phyloP scores from a whole-genome alignment of 2,888 invertebrate species.

The Macropis europaea region DNA sequence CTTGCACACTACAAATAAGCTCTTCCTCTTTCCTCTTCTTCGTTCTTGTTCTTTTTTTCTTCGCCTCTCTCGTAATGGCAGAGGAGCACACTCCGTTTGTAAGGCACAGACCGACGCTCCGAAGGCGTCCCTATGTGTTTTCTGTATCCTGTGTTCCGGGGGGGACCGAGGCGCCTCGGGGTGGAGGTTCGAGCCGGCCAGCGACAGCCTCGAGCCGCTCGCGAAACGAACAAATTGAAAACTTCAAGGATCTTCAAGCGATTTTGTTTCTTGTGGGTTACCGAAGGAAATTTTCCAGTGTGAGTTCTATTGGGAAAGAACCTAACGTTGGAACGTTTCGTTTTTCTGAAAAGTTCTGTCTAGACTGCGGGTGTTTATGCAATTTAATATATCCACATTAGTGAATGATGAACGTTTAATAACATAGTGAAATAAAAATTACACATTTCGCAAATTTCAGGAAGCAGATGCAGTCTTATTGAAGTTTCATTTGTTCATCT shows the following conservation, averaged over 20 bases:
- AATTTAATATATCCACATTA: too few species aligned
- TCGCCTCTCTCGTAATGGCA: slow-evolving; percentile 24
- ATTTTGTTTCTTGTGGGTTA: slow-evolving; percentile 1
- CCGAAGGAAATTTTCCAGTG: too few species aligned
- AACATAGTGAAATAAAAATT: too few species aligned
- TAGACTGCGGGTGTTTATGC: too few species aligned
- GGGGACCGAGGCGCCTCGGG: slow-evolving; percentile 46
- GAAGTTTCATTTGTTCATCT: too few species aligned
- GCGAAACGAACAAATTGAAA: neutral
- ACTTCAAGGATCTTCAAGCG: neutral
- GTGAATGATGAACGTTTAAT: too few species aligned
- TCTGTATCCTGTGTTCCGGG: slow-evolving; percentile 56
- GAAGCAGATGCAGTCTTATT: too few species aligned
- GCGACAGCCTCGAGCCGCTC: slow-evolving; percentile 44
- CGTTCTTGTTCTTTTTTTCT: slow-evolving; percentile 22
- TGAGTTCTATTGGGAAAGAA: too few species aligned
- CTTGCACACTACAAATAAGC: slow-evolving; percentile 46
- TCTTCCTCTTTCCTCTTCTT: slow-evolving; percentile 41
- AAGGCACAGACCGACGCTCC: slow-evolving; percentile 42
- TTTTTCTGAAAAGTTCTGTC: too few species aligned
- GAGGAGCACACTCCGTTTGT: slow-evolving; percentile 33
- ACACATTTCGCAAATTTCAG: too few species aligned
- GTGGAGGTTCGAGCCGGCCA: slow-evolving; percentile 43
- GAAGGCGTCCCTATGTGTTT: slow-evolving; percentile 67
- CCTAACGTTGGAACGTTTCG: too few species aligned